phyloP scores from a whole-genome alignment of 2,888 invertebrate species.

The Drosophila mimetica region DNA sequence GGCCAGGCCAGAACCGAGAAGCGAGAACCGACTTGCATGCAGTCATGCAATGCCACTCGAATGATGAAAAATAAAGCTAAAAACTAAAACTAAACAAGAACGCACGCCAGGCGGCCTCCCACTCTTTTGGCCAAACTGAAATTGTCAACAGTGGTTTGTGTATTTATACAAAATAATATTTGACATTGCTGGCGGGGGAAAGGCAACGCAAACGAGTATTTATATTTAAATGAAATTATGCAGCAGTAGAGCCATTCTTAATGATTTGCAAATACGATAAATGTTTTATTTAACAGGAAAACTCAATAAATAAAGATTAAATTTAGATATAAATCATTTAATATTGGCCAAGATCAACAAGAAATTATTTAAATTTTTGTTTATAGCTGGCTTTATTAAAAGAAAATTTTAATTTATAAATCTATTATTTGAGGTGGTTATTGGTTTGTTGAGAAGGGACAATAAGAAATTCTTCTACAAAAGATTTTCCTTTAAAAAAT shows the following conservation, averaged over 20 bases:
- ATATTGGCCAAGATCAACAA: no score
- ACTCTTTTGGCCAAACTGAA: constrained; percentile 26
- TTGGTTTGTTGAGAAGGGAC: no score
- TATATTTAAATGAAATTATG: constrained; percentile 14
- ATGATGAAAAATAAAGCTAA: constrained; percentile 31
- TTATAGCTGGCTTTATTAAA: no score
- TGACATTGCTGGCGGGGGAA: constrained; percentile 14
- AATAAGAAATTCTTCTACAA: no score
- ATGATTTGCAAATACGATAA: background rate
- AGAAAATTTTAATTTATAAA: no score
- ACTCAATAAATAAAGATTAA: no score
- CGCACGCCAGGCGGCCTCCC: constrained; percentile 56
- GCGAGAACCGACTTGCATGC: constrained; percentile 65
- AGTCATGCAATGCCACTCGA: constrained; percentile 76
- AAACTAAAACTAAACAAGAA: constrained; percentile 60
- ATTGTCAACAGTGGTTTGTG: constrained; percentile 50
- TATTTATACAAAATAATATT: constrained; percentile 30
- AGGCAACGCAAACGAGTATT: background rate
- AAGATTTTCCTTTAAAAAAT: no score
- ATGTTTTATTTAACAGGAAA: background rate
- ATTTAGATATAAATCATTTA: no score
- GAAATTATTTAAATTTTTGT: no score
- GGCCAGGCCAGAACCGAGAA: constrained; percentile 41
- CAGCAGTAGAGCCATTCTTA: background rate
- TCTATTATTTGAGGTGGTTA: no score